phyloP scores from a whole-genome alignment of 2,113 vertebrate genomes.

The Addax nasomaculatus region DNA sequence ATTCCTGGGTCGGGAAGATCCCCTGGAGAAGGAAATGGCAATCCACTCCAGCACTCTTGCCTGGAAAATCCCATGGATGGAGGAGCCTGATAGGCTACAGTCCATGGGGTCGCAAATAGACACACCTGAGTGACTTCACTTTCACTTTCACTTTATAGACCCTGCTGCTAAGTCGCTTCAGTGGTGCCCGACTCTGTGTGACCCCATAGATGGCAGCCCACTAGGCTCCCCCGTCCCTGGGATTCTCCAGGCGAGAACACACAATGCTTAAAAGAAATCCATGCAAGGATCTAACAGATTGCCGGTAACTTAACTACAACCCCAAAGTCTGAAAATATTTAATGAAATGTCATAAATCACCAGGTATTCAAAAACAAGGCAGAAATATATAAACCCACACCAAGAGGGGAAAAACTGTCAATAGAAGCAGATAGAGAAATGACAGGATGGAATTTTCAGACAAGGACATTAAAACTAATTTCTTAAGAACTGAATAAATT shows the following conservation, averaged over 20 bases:
- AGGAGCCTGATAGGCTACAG: too few species aligned
- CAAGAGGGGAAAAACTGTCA: background rate
- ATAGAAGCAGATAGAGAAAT: background rate
- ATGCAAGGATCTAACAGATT: background rate
- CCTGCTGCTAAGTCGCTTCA: background rate
- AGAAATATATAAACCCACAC: background rate
- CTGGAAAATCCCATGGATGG: too few species aligned
- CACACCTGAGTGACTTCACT: too few species aligned
- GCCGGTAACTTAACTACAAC: background rate
- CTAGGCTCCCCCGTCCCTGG: too few species aligned
- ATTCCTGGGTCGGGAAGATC: too few species aligned
- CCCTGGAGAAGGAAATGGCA: too few species aligned
- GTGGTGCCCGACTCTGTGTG: too few species aligned
- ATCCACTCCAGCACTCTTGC: too few species aligned
- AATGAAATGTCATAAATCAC: background rate
- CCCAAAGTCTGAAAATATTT: background rate
- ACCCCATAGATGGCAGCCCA: too few species aligned
- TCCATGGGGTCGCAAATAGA: too few species aligned
- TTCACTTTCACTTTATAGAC: background rate
- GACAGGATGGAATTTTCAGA: background rate
- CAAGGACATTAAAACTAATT: background rate
- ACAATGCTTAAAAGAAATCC: background rate
- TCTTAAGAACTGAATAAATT: background rate
- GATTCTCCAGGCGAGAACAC: too few species aligned
- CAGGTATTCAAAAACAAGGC: background rate